Base-by-base conservation (phyloP, 64 coral and sea anemone species). In the Pocillopora verrucosa region DNA sequence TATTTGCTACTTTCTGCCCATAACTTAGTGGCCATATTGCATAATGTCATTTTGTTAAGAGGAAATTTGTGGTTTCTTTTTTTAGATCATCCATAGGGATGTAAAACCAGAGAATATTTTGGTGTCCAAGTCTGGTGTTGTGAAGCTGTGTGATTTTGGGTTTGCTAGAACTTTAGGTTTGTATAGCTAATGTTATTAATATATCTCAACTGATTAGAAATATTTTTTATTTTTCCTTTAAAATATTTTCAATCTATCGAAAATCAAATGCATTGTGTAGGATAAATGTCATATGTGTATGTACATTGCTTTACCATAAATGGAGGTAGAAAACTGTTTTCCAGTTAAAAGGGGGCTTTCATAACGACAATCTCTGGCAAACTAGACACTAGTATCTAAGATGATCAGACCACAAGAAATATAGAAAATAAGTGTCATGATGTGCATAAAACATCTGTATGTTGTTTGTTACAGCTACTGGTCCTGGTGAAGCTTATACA, bases 91-190 rank as follows among this genome's bases (percentile, higher is more conserved):
- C 64, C 96, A 99, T 67, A 93, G 96, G 77, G 96, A 99, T 89
- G 93, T 99, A 24, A 99, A 99, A 88, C 96, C 96, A 78, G 96
- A 99, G 59, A 99, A 99, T 67, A 99, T 99, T 91, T 89, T 99
- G 81, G 93, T 99, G 79, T 99, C 96, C 22, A 99, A 95, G 67
- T 95, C 93, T 84, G 96, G 96, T 61, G 90, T 99, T 76, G 96
- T 99, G 20, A 99, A 99, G 80, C 73, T 99, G 57, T 99, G 96
- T 89, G 96, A 99, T 80, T 99, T 99, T 95, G 96, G 96, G 14
- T 99, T 99, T 95, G 96, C 96, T 17, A 88, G 96, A 88, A 99
- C 96, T 79, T 76, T 95, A 93, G 96, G 96, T 98, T 73, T 68
- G 89, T 67, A 67, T 58, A 13, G 16, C 11, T 76, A 15, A 37